Conservation (phyloP, 2,113 vertebrate genomes). For the Amazona guildingii region DNA sequence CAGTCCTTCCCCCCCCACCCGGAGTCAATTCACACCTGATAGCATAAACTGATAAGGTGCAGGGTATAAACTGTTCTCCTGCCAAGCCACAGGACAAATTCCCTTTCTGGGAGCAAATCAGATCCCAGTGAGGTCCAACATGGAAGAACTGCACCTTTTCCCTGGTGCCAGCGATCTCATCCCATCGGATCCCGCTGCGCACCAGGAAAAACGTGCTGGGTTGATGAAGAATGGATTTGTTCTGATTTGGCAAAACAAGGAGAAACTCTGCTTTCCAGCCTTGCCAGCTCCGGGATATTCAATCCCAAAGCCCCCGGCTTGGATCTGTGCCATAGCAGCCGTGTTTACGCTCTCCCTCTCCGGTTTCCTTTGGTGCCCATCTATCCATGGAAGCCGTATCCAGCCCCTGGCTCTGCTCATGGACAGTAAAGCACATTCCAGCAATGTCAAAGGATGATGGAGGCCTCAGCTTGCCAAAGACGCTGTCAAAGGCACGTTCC, state of each 20-base stretch:
- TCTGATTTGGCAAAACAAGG: neutral
- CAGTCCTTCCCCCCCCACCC: neutral
- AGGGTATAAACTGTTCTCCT: neutral
- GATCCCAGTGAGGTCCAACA: neutral
- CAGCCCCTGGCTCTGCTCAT: neutral
- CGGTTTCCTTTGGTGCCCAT: rapidly evolving
- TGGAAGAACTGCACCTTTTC: neutral
- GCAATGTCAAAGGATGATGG: neutral
- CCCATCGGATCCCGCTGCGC: rapidly evolving
- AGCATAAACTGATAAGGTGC: neutral
- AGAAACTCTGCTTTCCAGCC: neutral
- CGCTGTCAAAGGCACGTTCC: neutral
- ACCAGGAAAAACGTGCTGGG: neutral
- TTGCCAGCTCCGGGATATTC: neutral
- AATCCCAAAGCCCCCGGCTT: neutral
- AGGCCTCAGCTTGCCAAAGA: neutral
- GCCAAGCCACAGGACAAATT: neutral
- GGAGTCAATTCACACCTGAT: constrained; percentile 35
- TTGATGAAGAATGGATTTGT: neutral
- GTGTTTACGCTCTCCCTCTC: neutral
- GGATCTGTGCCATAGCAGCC: rapidly evolving
- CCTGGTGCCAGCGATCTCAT: rapidly evolving
- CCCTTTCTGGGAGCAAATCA: neutral
- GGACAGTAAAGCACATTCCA: neutral
- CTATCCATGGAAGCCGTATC: neutral